phyloP scores from a whole-genome alignment of 2,888 invertebrate species.

The Lasioglossum oenotherae region DNA sequence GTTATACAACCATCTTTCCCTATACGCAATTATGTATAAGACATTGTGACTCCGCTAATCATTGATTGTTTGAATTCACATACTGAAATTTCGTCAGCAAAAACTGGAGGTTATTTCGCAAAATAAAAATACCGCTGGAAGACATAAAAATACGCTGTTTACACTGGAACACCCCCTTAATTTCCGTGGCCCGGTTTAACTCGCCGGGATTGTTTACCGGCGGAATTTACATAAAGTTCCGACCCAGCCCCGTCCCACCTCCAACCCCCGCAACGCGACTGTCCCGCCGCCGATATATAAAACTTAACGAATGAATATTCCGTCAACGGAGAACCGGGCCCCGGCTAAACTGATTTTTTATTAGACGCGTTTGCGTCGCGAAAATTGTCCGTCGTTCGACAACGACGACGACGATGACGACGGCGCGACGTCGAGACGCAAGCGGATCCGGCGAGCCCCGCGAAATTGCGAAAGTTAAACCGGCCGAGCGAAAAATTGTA shows the following conservation, averaged over 20 bases:
- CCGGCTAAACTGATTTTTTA: conserved; percentile 37
- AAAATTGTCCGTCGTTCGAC: conserved; percentile 23
- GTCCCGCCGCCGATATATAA: conserved; percentile 31
- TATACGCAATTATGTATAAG: background rate
- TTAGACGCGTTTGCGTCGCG: conserved; percentile 25
- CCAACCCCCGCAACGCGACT: background rate
- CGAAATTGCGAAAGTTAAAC: conserved; percentile 51
- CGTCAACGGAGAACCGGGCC: conserved; percentile 22
- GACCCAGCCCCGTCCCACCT: background rate
- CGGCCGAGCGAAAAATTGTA: conserved; percentile 42
- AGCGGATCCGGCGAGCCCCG: background rate
- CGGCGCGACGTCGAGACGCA: background rate
- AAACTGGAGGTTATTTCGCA: background rate
- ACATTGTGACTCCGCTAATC: background rate
- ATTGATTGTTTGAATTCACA: background rate
- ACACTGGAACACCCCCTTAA: conserved; percentile 53
- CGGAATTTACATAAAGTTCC: conserved; percentile 60
- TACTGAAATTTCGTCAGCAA: background rate
- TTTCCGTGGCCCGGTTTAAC: conserved; percentile 57
- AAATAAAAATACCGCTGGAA: background rate
- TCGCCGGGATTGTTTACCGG: conserved; percentile 59
- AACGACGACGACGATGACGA: background rate
- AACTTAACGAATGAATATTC: conserved; percentile 49
- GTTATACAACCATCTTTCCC: background rate
- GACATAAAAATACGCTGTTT: background rate